A percentile compares a stretch with the other conserved stretches of the same genome.
Conservation (phyloP, 2,797 vertebrate genomes). For the Manis javanica region DNA sequence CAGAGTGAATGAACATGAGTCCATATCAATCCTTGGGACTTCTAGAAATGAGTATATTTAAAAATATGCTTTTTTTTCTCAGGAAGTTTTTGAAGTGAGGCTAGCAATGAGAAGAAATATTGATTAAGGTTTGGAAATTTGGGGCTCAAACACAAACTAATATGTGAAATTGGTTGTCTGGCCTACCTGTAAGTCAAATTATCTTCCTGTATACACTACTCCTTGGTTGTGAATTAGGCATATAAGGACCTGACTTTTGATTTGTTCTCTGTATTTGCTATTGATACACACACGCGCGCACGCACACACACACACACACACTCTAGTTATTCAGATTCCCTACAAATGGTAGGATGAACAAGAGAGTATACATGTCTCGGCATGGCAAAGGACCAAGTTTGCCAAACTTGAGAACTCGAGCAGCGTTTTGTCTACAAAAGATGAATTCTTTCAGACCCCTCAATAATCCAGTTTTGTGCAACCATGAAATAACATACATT, state of each 20-base stretch:
- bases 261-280: conserved; percentile 13
- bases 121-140: not conserved
- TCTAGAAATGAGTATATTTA: not conserved
- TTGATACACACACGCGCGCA: not conserved
- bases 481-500: not conserved
- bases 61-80: not conserved
- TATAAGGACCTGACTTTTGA: not conserved
- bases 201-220: not conserved
- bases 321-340: not conserved
- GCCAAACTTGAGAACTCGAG: not conserved
- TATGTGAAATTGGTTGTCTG: not conserved
- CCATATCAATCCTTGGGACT: not conserved
- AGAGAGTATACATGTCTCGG: not conserved
- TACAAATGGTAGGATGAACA: not conserved
- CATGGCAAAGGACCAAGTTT: not conserved
- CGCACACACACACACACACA: not conserved
- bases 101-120: conserved; percentile 9
- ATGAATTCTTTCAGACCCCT: not conserved
- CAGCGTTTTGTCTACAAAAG: conserved; percentile 10
- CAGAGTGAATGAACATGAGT: not conserved
- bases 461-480: not conserved
- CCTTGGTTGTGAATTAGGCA: not conserved
- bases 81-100: not conserved
- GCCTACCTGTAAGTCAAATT: not conserved
- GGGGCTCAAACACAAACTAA: not conserved